Evolutionary conservation across 2,888 invertebrate species (phyloP), one percentile per base, ranked within the genome.

Genomic region (Yponomeuta evonymella): DNA sequence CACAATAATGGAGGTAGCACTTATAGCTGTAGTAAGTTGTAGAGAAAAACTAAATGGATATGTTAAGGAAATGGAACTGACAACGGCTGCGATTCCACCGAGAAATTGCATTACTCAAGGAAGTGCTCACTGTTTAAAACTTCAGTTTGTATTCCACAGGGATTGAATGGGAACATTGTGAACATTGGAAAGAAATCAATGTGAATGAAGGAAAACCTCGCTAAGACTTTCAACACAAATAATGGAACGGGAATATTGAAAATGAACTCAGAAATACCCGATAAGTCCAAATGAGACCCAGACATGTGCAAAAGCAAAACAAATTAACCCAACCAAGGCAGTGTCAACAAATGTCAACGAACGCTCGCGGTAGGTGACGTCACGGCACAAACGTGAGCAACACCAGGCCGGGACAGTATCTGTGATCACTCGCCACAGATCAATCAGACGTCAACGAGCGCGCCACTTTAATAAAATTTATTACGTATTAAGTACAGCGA

Each of bases 401-500:
- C 51, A 58, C 65, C 29, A 48, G 48, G 30, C 33, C 29, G 65
- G n/a, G 29, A 36, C 36, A 70, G 36, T 36, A 63, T 70, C 70
- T 70, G 70, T 63, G 70, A 70, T 64, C 65, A 51, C 29, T 70
- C 70, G 65, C 70, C 70, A 70, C 70, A 67, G 70, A 92, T 91
- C 91, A 91, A 91, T 91, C 91, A 90, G 81, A 77, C 80, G 78
- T 81, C 82, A 81, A 87, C 90, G 89, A 90, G 89, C 90, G 86
- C 81, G 87, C 86, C 85, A 87, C 77, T 91, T 91, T 90, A 89
- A 90, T 90, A 89, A 90, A 90, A 91, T 92, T 92, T 91, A 91
- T 90, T 90, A 89, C 90, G 88, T 90, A 90, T 90, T 91, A 92
- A 90, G 89, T 90, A 90, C 89, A 83, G 88, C 85, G 82, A 89